A percentile compares a stretch with the other conserved stretches of the same genome.
Evolutionary conservation across 2,888 invertebrate species (phyloP).

Genomic region (Coenonympha glycerion): DNA sequence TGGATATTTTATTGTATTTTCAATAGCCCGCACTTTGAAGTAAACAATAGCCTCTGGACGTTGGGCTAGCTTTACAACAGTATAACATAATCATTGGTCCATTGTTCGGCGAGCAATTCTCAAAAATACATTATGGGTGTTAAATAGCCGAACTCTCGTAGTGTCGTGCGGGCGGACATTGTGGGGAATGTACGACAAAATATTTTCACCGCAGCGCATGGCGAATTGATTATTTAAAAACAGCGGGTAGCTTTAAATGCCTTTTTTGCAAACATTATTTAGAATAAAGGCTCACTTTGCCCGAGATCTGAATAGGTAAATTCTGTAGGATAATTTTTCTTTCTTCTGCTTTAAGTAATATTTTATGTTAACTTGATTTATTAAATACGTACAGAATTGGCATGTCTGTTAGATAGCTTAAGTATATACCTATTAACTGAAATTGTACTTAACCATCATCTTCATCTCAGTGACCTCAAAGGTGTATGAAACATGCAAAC

Average conservation of each 20-base stretch:
- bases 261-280: slow-evolving; percentile 28
- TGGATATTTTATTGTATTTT: slow-evolving; percentile 7
- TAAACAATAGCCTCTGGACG: slow-evolving; percentile 69
- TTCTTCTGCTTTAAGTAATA: background rate
- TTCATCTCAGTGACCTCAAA: too few species aligned
- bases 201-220: slow-evolving; percentile 66
- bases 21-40: slow-evolving; percentile 45
- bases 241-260: slow-evolving; percentile 29
- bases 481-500: too few species aligned
- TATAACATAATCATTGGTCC: slow-evolving; percentile 34
- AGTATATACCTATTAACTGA: too few species aligned
- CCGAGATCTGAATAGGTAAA: slow-evolving; percentile 6
- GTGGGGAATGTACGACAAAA: slow-evolving; percentile 57
- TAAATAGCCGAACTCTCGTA: slow-evolving; percentile 46
- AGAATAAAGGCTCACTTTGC: slow-evolving; percentile 16
- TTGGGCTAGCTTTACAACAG: slow-evolving; percentile 57
- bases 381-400: too few species aligned
- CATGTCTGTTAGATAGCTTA: too few species aligned
- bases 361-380: background rate
- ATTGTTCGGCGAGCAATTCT: slow-evolving; percentile 42
- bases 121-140: slow-evolving; percentile 59
- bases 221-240: slow-evolving; percentile 54
- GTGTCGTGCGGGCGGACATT: slow-evolving; percentile 44
- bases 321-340: slow-evolving; percentile 2
- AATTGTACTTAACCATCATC: too few species aligned